Evolutionary conservation across 2,888 invertebrate species (phyloP).

Genomic region (Habrosyne pyritoides): DNA sequence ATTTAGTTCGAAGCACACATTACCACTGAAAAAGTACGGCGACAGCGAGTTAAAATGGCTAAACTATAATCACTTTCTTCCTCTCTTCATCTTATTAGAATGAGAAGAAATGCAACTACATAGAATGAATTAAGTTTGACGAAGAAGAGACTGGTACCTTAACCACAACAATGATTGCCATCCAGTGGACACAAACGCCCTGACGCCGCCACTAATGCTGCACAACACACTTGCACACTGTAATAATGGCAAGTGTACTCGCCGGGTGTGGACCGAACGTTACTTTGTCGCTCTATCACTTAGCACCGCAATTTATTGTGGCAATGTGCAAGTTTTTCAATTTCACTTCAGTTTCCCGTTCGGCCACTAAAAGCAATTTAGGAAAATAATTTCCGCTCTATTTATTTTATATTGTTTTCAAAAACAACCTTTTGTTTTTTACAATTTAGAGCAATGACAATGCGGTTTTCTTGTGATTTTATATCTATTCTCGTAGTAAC

Average conservation of each 20-base stretch:
- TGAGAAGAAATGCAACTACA: no score
- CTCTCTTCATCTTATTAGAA: no score
- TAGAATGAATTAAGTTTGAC: no score
- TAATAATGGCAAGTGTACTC: neutral
- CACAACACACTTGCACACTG: neutral
- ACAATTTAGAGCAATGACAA: neutral
- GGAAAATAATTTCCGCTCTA: neutral
- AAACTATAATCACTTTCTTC: no score
- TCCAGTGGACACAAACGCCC: neutral
- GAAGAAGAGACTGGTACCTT: no score
- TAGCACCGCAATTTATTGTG: neutral
- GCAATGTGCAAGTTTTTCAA: neutral
- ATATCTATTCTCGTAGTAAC: no score
- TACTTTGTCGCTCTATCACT: neutral
- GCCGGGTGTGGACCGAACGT: constrained; percentile 1
- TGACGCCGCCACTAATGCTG: neutral
- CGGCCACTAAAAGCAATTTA: neutral
- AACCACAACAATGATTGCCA: neutral
- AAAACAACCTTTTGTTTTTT: neutral
- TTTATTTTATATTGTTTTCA: no score
- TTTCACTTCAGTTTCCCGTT: neutral
- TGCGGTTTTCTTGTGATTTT: neutral
- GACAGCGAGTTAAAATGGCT: no score
- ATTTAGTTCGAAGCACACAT: no score
- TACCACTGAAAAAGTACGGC: no score